phyloP scores from a whole-genome alignment of 92 coral and sea anemone species.

The Meandrina meandrites region DNA sequence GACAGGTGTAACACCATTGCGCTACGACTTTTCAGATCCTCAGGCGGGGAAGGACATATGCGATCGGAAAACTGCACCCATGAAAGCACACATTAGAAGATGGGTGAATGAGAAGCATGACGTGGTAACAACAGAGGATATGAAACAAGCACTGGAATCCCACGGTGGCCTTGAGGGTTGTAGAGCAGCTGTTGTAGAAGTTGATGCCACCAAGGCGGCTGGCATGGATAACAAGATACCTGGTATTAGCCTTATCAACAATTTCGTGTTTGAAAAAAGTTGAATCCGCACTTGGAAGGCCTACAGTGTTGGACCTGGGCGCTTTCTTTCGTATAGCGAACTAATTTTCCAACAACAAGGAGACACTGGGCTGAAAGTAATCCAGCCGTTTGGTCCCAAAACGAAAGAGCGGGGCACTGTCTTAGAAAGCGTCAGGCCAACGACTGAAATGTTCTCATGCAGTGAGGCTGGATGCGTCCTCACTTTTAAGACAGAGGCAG shows the following conservation, averaged over 20 bases:
- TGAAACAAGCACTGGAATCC: too few species aligned
- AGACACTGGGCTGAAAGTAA: constrained; percentile 30
- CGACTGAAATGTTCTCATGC: constrained; percentile 35
- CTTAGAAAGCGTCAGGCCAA: constrained; percentile 10
- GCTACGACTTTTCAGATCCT: constrained; percentile 49
- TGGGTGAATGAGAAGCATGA: too few species aligned
- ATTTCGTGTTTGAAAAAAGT: constrained; percentile 20
- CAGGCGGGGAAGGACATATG: too few species aligned
- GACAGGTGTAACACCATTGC: constrained; percentile 18
- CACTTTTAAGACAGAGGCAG: constrained; percentile 43
- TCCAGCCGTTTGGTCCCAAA: constrained; percentile 37
- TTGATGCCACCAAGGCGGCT: constrained; percentile 16
- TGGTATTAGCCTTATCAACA: constrained; percentile 37
- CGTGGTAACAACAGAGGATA: too few species aligned
- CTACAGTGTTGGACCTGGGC: constrained; percentile 42
- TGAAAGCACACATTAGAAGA: too few species aligned
- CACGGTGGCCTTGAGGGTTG: too few species aligned
- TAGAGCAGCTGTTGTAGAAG: too few species aligned
- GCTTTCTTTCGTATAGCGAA: constrained; percentile 17
- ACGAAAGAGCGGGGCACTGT: constrained; percentile 44
- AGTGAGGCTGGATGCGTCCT: constrained; percentile 47
- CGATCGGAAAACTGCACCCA: too few species aligned
- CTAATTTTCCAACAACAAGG: constrained; percentile 21
- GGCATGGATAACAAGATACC: constrained; percentile 37
- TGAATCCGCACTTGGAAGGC: constrained; percentile 45